Evolutionary conservation across 2,797 vertebrate species (phyloP).

Genomic region (Neosilurus mollespiculum): DNA sequence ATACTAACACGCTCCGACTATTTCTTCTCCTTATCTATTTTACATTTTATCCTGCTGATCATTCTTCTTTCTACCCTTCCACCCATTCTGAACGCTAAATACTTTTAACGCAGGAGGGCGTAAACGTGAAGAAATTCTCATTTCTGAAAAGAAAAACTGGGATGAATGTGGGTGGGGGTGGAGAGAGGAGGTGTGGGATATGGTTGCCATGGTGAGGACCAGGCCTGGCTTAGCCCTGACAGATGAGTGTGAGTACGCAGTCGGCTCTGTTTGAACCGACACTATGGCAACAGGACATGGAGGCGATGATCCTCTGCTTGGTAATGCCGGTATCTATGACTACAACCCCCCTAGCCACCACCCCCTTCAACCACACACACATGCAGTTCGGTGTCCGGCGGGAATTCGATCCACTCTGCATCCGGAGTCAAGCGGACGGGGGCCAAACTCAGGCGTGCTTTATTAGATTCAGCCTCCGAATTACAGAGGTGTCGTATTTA

Average conservation of each 20-base stretch:
- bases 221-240: slow-evolving; percentile 72
- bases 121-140: slow-evolving; percentile 7
- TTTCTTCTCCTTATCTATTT: neutral
- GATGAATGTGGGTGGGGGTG: slow-evolving; percentile 61
- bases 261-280: slow-evolving; percentile 44
- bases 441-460: slow-evolving; percentile 15
- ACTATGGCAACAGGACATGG: slow-evolving; percentile 77
- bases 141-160: slow-evolving; percentile 55
- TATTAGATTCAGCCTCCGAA: slow-evolving; percentile 45
- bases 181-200: slow-evolving; percentile 31
- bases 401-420: slow-evolving; percentile 47
- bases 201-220: slow-evolving; percentile 78
- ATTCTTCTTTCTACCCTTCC: neutral
- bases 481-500: slow-evolving; percentile 47
- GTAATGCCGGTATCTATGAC: slow-evolving; percentile 51
- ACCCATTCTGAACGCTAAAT: neutral
- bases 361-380: neutral
- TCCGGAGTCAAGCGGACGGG: slow-evolving; percentile 30
- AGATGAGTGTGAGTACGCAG: slow-evolving; percentile 66
- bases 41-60: neutral
- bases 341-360: slow-evolving; percentile 11
- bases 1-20: neutral
- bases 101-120: neutral
- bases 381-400: neutral
- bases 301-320: slow-evolving; percentile 40